Evolutionary conservation across 2,888 invertebrate species (phyloP).

Genomic region (Mythimna loreyi): DNA sequence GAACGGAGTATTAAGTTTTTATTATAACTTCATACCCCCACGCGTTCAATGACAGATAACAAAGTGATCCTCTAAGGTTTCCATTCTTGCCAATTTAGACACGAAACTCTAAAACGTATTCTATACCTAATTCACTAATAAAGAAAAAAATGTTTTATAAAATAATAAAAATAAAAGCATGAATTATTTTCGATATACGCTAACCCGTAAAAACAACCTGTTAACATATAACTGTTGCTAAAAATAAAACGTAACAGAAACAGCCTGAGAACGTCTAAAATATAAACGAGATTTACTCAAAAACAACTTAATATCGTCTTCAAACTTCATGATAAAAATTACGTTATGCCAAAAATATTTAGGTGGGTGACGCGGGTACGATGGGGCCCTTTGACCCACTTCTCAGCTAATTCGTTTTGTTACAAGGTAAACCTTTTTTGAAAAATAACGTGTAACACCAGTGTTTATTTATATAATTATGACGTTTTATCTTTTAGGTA

Average conservation of each 20-base stretch:
- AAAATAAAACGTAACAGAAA: slow-evolving; percentile 48
- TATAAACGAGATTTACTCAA: slow-evolving; percentile 61
- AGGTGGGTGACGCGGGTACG: slow-evolving; percentile 54
- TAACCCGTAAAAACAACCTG: neutral
- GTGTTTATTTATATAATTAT: slow-evolving; percentile 29
- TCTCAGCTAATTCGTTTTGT: slow-evolving; percentile 82
- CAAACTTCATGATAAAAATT: slow-evolving; percentile 69
- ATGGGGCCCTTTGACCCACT: slow-evolving; percentile 78
- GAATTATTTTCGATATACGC: too few relatives aligned
- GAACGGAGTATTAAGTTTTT: too few relatives aligned
- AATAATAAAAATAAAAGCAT: too few relatives aligned
- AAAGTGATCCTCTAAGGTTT: too few relatives aligned
- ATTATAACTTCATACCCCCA: too few relatives aligned
- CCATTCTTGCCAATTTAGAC: too few relatives aligned
- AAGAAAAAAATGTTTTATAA: too few relatives aligned
- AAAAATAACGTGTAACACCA: slow-evolving; percentile 72
- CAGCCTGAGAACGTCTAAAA: slow-evolving; percentile 48
- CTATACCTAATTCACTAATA: too few relatives aligned
- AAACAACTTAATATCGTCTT: slow-evolving; percentile 65
- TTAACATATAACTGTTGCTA: neutral
- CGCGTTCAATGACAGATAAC: too few relatives aligned
- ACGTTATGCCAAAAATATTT: slow-evolving; percentile 69
- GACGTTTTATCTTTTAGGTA: neutral
- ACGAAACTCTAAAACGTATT: too few relatives aligned
- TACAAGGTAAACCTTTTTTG: slow-evolving; percentile 67